These are phyloP conservation scores for Tenthredo distinguenda DNA, from an alignment of 2,888 invertebrate species.

Conservation along the genomic window DNA sequence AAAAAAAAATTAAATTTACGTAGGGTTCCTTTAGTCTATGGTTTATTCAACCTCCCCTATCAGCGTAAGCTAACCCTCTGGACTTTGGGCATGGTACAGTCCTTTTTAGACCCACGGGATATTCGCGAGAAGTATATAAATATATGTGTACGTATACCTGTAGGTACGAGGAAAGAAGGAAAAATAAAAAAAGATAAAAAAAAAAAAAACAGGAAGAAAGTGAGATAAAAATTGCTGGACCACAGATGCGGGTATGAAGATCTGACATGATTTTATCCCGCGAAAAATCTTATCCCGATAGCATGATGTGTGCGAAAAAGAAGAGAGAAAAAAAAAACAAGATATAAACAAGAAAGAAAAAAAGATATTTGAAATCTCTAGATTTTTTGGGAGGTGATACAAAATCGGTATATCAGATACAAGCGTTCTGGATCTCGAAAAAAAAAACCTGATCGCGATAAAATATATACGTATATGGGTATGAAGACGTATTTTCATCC, in stretches of 20 bases:
- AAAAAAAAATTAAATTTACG: background rate
- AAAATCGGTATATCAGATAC: background rate
- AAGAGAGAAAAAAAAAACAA: background rate
- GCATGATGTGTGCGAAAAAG: background rate
- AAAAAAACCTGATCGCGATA: background rate
- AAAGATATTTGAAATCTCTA: background rate
- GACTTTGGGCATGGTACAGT: background rate
- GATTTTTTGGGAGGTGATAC: background rate
- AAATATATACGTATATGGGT: background rate
- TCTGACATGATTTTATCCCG: background rate
- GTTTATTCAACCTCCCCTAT: constrained; percentile 32
- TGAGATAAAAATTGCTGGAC: background rate
- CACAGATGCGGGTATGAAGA: background rate
- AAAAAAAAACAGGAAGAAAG: background rate
- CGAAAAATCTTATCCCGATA: background rate
- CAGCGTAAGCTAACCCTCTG: constrained; percentile 8
- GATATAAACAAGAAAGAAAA: background rate
- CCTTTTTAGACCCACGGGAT: constrained; percentile 11
- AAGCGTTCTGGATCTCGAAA: background rate
- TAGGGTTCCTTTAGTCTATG: constrained; percentile 2
- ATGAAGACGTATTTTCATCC: background rate
- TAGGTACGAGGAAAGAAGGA: background rate
- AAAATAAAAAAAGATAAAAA: background rate
- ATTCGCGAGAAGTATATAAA: background rate
- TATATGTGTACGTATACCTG: no score